Conservation (phyloP, 2,113 vertebrate species). For the Daubentonia madagascariensis region DNA sequence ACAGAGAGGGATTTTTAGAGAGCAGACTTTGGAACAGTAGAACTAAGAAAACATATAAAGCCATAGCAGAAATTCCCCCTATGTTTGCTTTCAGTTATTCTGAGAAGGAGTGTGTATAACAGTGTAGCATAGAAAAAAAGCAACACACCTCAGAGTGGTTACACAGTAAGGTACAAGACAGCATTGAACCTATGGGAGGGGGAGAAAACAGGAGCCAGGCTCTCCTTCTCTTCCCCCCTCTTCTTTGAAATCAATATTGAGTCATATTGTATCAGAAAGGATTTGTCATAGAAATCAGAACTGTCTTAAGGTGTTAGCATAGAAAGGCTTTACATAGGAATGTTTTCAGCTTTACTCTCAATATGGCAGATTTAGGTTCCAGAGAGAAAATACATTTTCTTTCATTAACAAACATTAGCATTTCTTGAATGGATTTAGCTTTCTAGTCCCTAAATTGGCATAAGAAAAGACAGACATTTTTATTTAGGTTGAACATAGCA, state of each 20-base stretch:
- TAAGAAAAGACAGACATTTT: constrained; percentile 62
- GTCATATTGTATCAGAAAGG: constrained; percentile 32
- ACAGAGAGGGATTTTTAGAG: constrained; percentile 73
- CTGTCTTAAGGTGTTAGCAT: not conserved
- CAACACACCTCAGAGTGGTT: constrained; percentile 56
- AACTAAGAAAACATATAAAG: constrained; percentile 75
- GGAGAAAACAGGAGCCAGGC: constrained; percentile 41
- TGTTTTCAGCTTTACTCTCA: constrained; percentile 49
- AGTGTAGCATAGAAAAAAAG: constrained; percentile 64
- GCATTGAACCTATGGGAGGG: constrained; percentile 48
- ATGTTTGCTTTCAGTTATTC: constrained; percentile 77
- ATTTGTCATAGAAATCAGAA: constrained; percentile 54
- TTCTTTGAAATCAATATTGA: constrained; percentile 52
- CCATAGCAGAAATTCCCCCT: constrained; percentile 68
- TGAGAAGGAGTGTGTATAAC: constrained; percentile 64
- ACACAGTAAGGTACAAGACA: constrained; percentile 56
- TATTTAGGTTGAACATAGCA: constrained; percentile 61
- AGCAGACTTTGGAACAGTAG: constrained; percentile 69
- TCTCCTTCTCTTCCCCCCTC: not conserved
- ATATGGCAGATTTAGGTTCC: constrained; percentile 50
- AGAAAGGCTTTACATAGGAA: constrained; percentile 33
- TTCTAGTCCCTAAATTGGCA: constrained; percentile 36
- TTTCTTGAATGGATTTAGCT: constrained; percentile 60
- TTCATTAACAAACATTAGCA: constrained; percentile 48
- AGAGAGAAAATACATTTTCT: constrained; percentile 51